Base-by-base conservation (phyloP, 2,113 vertebrate species). In the Oryzias javanicus region DNA sequence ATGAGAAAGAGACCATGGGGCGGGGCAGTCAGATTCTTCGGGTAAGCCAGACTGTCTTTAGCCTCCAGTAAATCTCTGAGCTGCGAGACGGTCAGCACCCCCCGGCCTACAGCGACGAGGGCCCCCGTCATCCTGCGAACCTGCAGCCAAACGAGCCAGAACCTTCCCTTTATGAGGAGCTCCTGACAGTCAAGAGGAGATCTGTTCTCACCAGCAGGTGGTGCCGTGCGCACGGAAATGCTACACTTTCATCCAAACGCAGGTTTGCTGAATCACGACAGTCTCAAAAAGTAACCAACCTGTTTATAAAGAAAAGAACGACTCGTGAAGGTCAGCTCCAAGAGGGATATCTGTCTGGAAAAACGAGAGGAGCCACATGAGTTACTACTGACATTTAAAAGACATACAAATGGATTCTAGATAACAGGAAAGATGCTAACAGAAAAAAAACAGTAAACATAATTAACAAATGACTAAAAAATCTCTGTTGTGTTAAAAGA, bases 241-340 rank as follows among this genome's bases (percentile, higher is more conserved):
- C 40, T 52, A 24, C 6, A 44, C 25, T 47, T 14, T 35, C 24
- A 49, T 17, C 44, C 0, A 4, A 4, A 29, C 35, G 8, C 15
- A 51, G 8, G 14, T 46, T 49, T 29, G 14, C 3, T 16, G 41
- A 48, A 50, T 16, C 3, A 14, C 24, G 66, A 13, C 4, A 49
- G 40, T 35, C 1, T 42, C 16, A 45, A 44, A 64, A 6, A 62
- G 13, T 16, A 57, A 82, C 68, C 52, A 74, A 98, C 96, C 94
- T 97, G 95, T 42, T 89, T 92, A 70, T 98, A 98, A 4, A 95
- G 88, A 78, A 98, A 98, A 0, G 95, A 93, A 70, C 54, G 90
- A 83, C 93, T 86, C 54, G 82, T 92, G 70, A 97, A 95, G 15
- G 91, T 92, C 74, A 98, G 12, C 70, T 92, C 95, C 94, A 90